These are phyloP conservation scores for Rhinoderma darwinii DNA, from an alignment of 2,113 vertebrate genomes.

Conservation along the genomic window DNA sequence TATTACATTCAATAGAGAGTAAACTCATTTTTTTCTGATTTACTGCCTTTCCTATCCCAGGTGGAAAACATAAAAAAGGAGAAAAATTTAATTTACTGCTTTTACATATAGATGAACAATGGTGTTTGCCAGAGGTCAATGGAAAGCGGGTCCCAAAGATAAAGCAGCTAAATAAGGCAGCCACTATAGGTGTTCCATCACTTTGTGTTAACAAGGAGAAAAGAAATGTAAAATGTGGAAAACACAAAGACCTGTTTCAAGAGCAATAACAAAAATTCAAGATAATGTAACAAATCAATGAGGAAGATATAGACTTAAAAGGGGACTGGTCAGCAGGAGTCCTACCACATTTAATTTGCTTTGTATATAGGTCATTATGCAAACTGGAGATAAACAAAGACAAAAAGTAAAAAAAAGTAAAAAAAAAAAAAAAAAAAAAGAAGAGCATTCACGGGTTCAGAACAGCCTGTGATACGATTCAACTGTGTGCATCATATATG, in stretches of 20 bases:
- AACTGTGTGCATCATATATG: too few species aligned
- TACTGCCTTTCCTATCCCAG: conserved; percentile 79
- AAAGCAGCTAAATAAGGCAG: conserved; percentile 37
- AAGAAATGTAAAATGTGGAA: background rate
- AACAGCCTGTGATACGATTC: too few species aligned
- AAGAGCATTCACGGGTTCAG: too few species aligned
- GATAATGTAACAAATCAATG: conserved; percentile 47
- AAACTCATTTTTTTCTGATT: conserved; percentile 85
- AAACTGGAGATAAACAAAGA: background rate
- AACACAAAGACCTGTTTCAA: background rate
- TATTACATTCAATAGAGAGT: conserved; percentile 75
- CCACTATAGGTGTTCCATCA: background rate
- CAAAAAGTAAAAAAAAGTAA: background rate
- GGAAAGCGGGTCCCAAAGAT: conserved; percentile 66
- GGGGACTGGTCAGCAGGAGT: too few species aligned
- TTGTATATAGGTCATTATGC: background rate
- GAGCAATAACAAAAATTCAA: conserved; percentile 2
- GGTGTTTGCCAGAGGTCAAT: conserved; percentile 76
- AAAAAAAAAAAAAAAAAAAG: too few species aligned
- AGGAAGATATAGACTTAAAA: background rate
- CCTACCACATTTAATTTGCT: background rate
- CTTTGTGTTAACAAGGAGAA: background rate
- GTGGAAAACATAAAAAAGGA: conserved; percentile 80
- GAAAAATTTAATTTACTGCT: conserved; percentile 83
- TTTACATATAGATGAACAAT: conserved; percentile 88